Evolutionary conservation across 53 echinoderm and acorn worm genomes (phyloP).

Genomic region (Temnopleurus reevesii): DNA sequence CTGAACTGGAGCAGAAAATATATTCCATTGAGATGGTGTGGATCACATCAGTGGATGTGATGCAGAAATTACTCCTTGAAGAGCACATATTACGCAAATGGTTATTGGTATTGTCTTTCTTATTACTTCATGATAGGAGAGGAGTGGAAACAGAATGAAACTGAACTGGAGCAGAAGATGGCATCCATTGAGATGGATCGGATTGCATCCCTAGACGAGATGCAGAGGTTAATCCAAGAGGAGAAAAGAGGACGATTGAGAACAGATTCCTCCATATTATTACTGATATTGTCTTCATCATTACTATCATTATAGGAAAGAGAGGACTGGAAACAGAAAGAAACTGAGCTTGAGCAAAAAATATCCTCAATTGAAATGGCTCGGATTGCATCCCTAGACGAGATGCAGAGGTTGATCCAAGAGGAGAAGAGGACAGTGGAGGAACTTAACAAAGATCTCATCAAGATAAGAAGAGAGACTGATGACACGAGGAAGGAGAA

Average conservation of each 20-base stretch:
- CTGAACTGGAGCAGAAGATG: slow-evolving; percentile 37
- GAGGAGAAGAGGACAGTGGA: slow-evolving; percentile 40
- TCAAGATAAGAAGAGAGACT: slow-evolving; percentile 30
- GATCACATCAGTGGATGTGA: slow-evolving; percentile 41
- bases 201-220: slow-evolving; percentile 45
- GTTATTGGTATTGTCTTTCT: too few species aligned
- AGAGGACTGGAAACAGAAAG: slow-evolving; percentile 66
- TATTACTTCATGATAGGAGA: too few species aligned
- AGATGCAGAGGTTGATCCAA: slow-evolving; percentile 41
- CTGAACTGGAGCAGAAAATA: slow-evolving; percentile 37
- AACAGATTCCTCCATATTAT: too few species aligned
- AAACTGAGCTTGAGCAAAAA: slow-evolving; percentile 41
- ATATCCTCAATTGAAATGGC: slow-evolving; percentile 50
- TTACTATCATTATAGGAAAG: slow-evolving; percentile 55
- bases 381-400: slow-evolving; percentile 31
- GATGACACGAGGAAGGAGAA: slow-evolving; percentile 23
- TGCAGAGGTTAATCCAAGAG: slow-evolving; percentile 33
- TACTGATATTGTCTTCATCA: too few species aligned
- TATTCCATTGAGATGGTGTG: slow-evolving; percentile 45
- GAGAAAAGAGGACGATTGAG: too few species aligned
- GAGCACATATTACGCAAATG: too few species aligned
- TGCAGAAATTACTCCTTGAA: slow-evolving; percentile 30
- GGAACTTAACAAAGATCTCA: slow-evolving; percentile 28
- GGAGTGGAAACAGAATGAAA: slow-evolving; percentile 66
- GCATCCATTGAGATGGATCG: slow-evolving; percentile 48